phyloP scores from a whole-genome alignment of 2,113 vertebrate genomes.

The Chitala chitala region DNA sequence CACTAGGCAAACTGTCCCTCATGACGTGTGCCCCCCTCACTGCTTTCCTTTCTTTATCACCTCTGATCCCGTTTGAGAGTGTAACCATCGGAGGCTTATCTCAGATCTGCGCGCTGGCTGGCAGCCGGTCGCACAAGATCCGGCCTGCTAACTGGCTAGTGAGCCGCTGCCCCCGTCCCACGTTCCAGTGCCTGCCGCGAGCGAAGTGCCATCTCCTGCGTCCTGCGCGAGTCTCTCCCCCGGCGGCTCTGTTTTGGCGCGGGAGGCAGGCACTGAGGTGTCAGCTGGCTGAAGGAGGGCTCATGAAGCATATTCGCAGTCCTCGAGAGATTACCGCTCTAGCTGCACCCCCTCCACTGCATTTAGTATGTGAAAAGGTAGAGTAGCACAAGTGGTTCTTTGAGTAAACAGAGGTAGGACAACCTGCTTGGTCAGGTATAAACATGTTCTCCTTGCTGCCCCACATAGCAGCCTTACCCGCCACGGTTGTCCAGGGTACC shows the following conservation, averaged over 20 bases:
- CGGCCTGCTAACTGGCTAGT: neutral
- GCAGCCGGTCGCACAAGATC: constrained; percentile 33
- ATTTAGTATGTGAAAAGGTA: no score
- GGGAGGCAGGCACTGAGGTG: no score
- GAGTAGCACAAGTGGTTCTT: no score
- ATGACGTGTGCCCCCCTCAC: constrained; percentile 34
- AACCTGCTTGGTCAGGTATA: no score
- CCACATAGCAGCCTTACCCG: no score
- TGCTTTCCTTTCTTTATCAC: constrained; percentile 40
- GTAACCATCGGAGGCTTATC: constrained; percentile 53
- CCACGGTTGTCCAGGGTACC: no score
- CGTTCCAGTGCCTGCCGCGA: neutral
- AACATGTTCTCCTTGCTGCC: no score
- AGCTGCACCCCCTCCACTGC: neutral
- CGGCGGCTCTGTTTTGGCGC: no score
- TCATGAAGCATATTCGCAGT: neutral
- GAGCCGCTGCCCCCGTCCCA: neutral
- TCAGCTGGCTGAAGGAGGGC: neutral
- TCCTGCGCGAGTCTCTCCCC: no score
- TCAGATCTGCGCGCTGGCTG: constrained; percentile 48
- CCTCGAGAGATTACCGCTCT: neutral
- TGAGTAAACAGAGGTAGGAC: no score
- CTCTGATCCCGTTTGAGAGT: constrained; percentile 56
- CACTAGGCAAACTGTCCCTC: constrained; percentile 42
- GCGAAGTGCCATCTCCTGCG: neutral